phyloP scores from a whole-genome alignment of 2,888 invertebrate species.

The Cyrtodaria siliqua region DNA sequence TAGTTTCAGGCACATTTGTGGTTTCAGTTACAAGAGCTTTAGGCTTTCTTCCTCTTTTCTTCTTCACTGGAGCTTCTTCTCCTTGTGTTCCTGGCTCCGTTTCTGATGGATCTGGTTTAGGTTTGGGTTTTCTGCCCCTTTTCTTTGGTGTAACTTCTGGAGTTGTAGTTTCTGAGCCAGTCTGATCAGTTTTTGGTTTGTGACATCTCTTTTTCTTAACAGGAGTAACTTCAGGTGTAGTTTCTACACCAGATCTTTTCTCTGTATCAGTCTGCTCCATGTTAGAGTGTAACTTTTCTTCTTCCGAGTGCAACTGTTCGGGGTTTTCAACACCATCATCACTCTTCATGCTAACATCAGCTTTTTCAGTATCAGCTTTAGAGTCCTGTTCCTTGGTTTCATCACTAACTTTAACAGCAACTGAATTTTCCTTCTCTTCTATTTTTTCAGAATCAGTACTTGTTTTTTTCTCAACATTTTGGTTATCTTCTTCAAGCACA shows the following conservation, averaged over 20 bases:
- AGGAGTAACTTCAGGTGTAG: slow-evolving; percentile 28
- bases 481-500: not conserved
- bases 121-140: slow-evolving; percentile 61
- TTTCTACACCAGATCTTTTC: slow-evolving; percentile 1
- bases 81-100: slow-evolving; percentile 30
- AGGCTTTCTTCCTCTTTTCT: slow-evolving; percentile 46
- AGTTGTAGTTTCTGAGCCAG: not conserved
- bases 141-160: slow-evolving; percentile 42
- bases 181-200: slow-evolving; percentile 5
- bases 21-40: slow-evolving; percentile 1
- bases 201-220: slow-evolving; percentile 32
- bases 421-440: not conserved
- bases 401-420: not conserved
- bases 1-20: not conserved
- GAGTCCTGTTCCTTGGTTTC: not conserved
- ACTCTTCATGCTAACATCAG: not conserved
- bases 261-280: too few relatives aligned
- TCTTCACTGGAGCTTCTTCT: slow-evolving; percentile 44
- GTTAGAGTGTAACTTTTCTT: too few relatives aligned
- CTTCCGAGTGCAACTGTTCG: not conserved
- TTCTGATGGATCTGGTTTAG: slow-evolving; percentile 27
- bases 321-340: not conserved
- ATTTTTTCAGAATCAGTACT: not conserved
- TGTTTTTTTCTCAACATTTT: not conserved
- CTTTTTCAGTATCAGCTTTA: too few relatives aligned